A percentile compares a stretch with the other conserved stretches of the same genome.
phyloP scores from a whole-genome alignment of 2,113 vertebrate species.

The Eubucco bourcierii region DNA sequence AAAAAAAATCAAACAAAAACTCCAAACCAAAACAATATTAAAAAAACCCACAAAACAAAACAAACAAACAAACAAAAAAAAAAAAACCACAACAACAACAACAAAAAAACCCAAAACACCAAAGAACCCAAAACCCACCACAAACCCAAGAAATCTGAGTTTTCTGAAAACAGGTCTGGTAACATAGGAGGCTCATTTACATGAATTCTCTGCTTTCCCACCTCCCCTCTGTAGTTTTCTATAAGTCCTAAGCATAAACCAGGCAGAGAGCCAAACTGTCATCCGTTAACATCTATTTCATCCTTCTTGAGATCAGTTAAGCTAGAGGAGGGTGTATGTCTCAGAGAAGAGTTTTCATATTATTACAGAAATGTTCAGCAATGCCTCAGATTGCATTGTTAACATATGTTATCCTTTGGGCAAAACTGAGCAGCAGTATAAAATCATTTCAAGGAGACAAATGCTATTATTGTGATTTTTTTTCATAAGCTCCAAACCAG shows the following conservation, averaged over 20 bases:
- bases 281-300: constrained; percentile 25
- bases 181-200: not conserved
- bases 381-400: not conserved
- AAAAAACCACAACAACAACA: no score
- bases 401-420: not conserved
- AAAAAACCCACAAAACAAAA: no score
- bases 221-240: not conserved
- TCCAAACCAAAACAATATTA: no score
- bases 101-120: no score
- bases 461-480: not conserved
- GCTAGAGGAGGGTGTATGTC: not conserved
- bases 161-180: not conserved
- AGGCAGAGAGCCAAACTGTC: constrained; percentile 15
- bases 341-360: not conserved
- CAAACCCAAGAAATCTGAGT: not conserved
- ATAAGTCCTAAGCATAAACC: not conserved
- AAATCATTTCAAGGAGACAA: not conserved
- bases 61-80: no score
- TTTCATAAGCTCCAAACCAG: not conserved
- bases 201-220: constrained; percentile 1
- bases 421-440: not conserved
- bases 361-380: constrained; percentile 3
- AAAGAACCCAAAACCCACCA: no score
- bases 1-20: no score
- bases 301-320: not conserved